These are phyloP conservation scores for Xestoiulus laeticollis DNA, from an alignment of 2,888 invertebrate species.

Conservation along the genomic window DNA sequence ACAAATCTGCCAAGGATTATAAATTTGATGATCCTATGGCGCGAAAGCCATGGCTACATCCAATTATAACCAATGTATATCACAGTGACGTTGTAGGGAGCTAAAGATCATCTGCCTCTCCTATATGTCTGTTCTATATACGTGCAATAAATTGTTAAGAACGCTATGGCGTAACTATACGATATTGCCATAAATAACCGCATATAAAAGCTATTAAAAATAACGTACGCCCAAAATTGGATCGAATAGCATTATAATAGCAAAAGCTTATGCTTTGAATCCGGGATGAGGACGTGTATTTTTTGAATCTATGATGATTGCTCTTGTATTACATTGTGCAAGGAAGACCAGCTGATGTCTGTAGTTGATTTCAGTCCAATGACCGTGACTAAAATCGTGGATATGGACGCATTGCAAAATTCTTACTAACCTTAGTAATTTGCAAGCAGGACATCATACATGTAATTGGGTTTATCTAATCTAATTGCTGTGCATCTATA, in stretches of 20 bases:
- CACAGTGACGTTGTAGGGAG: background rate
- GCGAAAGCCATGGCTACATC: background rate
- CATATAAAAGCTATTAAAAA: constrained; percentile 15
- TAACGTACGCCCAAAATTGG: background rate
- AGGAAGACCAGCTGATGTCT: too few species aligned
- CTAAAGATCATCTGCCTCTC: background rate
- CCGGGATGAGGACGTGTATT: background rate
- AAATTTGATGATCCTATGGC: background rate
- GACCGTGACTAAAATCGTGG: too few species aligned
- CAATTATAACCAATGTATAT: background rate
- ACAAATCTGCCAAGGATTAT: background rate
- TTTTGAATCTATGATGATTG: too few species aligned
- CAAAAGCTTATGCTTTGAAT: background rate
- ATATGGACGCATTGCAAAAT: too few species aligned
- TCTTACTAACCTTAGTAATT: too few species aligned
- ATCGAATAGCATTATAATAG: background rate
- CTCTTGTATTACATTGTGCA: too few species aligned
- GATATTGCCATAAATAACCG: constrained; percentile 1
- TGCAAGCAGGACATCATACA: too few species aligned
- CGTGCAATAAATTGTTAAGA: background rate
- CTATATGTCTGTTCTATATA: background rate
- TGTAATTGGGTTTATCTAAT: too few species aligned
- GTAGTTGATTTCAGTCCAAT: too few species aligned
- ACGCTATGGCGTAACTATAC: background rate
- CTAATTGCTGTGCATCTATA: too few species aligned